Evolutionary conservation across 2,797 vertebrate genomes (phyloP).

Genomic region (Crocidura indochinensis): DNA sequence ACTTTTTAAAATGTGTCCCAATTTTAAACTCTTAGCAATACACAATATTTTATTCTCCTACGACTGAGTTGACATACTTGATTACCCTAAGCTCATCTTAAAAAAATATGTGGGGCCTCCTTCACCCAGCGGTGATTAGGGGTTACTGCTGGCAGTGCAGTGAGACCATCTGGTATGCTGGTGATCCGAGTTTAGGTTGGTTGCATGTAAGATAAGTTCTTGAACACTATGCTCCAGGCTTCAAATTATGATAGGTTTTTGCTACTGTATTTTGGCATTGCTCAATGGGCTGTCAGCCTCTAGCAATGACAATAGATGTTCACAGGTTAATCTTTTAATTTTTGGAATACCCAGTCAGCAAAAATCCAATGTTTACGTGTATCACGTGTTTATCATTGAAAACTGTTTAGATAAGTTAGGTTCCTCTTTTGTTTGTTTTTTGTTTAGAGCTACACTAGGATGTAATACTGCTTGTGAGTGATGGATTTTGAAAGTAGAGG

Average conservation of each 20-base stretch:
- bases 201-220: too few species aligned
- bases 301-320: neutral
- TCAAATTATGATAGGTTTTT: neutral
- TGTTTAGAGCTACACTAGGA: too few species aligned
- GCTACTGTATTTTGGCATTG: conserved; percentile 36
- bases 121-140: too few species aligned
- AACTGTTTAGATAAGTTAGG: neutral
- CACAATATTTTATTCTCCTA: neutral
- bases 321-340: neutral
- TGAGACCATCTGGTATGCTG: too few species aligned
- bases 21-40: conserved; percentile 24
- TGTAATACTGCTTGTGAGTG: neutral
- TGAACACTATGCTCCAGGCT: too few species aligned
- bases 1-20: conserved; percentile 3
- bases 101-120: too few species aligned
- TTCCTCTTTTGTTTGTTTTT: neutral
- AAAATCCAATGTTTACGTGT: neutral
- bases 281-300: conserved; percentile 10
- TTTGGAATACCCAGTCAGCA: neutral
- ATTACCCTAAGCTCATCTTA: too few species aligned
- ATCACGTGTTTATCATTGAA: neutral
- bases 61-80: conserved; percentile 19
- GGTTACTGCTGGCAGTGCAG: too few species aligned
- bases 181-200: too few species aligned
- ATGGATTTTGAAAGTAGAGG: neutral